Base-by-base conservation (phyloP, 2,113 vertebrate species). In the Engystomops pustulosus region DNA sequence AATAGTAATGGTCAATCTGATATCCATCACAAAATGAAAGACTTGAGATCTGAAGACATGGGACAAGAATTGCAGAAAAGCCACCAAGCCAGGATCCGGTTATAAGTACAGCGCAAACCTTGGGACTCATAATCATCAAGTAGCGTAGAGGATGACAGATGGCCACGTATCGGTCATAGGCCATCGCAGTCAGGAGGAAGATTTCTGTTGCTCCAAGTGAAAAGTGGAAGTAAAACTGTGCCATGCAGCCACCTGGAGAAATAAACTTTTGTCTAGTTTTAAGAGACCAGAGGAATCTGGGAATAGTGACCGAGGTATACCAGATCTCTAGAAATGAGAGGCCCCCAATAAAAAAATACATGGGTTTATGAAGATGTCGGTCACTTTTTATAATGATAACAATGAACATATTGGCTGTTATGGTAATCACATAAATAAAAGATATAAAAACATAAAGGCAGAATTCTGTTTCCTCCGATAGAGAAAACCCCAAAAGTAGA, bases 241-340 rank as follows among this genome's bases (percentile, higher is more conserved):
- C 1, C 34, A 83, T 45, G 18, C 81, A 83, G 6, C 36, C 81
- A 6, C 12, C 14, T 3, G 3, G 6, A 10, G 81, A 75, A 36
- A 83, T 83, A 0, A 25, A 12, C 32, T 83, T 14, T 17, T 62
- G 5, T 17, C 14, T 34, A 6, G 41, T 60, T 23, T 12, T 8
- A 10, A 83, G 58, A 65, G 51, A 71, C 53, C 69, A 62, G 10
- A 83, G 18, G 23, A 83, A 38, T 34, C 69, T 83, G 0, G 81
- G 81, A 58, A 83, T 70, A 34, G 81, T 83, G 8, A 65, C 53
- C 3, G 82, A 27, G 7, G 82, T 41, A 41, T 78, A 77, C 82
- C 82, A 84, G 20, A 84, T 65, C 30, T 84, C 82, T 30, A 84
- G 45, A 25, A 84, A 84, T 1, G 82, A 77, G 41, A 84, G 25